A percentile compares a stretch with the other conserved stretches of the same genome.
These are phyloP conservation scores for Xenus cinereus DNA, from an alignment of 2,113 vertebrate species.

Conservation along the genomic window DNA sequence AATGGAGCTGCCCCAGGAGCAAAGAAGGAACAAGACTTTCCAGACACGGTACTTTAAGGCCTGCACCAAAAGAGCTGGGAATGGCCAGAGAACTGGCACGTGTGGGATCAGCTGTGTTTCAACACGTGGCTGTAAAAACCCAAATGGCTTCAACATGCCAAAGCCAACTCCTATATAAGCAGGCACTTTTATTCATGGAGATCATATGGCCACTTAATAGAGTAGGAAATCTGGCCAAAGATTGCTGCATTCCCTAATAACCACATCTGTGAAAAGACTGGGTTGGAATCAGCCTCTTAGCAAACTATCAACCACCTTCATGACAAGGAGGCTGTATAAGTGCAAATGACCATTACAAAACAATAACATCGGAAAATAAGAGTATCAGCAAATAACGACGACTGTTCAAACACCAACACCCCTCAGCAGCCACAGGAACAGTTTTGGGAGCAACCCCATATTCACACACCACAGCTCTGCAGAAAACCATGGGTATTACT, in stretches of 20 bases:
- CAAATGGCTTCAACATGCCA: not conserved
- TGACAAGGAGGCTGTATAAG: not conserved
- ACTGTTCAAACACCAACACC: not conserved
- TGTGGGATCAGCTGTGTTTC: not conserved
- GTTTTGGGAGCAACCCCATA: not conserved
- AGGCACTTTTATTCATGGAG: not conserved
- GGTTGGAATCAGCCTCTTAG: not conserved
- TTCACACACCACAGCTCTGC: not conserved
- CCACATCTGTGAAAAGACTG: not conserved
- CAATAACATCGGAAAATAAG: not conserved
- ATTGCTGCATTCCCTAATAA: not conserved
- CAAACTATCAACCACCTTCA: not conserved
- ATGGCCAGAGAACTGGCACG: not conserved
- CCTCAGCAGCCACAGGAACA: not conserved
- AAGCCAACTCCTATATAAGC: not conserved
- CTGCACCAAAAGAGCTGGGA: not conserved
- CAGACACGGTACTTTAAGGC: not conserved
- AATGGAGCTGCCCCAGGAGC: not conserved
- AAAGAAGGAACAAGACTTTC: not conserved
- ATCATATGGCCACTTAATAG: not conserved
- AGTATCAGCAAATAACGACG: not conserved
- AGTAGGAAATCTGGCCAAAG: slow-evolving; percentile 16
- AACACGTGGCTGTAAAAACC: not conserved
- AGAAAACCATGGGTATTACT: not conserved
- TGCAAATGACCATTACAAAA: not conserved